Conservation (phyloP, 1,140 invertebrate species). For the Aphis craccivora region DNA sequence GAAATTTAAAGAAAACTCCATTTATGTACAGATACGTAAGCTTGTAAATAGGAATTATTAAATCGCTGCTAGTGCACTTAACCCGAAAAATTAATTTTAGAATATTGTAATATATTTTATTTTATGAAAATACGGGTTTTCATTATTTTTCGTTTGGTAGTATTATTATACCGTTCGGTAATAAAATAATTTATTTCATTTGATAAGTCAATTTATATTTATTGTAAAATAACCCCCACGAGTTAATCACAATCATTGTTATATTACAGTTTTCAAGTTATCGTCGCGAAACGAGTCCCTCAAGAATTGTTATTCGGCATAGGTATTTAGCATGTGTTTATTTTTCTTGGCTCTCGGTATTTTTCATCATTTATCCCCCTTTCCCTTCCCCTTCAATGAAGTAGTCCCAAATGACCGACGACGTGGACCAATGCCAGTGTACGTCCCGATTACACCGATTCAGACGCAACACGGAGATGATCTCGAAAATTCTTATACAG, state of each 20-base stretch:
- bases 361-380: not conserved
- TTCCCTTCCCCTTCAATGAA: not conserved
- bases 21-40: not conserved
- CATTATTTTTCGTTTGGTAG: not conserved
- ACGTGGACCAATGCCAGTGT: slow-evolving; percentile 28
- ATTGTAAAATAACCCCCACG: not conserved
- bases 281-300: not conserved
- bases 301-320: not conserved
- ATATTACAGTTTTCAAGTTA: not conserved
- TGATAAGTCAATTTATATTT: not conserved
- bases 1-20: too few species aligned
- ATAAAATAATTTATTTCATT: not conserved
- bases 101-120: not conserved
- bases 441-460: not conserved
- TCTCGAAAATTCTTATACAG: not conserved
- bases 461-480: not conserved
- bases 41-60: not conserved
- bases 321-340: not conserved
- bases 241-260: not conserved
- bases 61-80: not conserved
- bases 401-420: not conserved
- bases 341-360: slow-evolving; percentile 13
- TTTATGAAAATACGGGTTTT: not conserved
- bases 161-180: not conserved
- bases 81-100: not conserved